Conservation (phyloP, 1,140 invertebrate genomes). For the Sinella curviseta region DNA sequence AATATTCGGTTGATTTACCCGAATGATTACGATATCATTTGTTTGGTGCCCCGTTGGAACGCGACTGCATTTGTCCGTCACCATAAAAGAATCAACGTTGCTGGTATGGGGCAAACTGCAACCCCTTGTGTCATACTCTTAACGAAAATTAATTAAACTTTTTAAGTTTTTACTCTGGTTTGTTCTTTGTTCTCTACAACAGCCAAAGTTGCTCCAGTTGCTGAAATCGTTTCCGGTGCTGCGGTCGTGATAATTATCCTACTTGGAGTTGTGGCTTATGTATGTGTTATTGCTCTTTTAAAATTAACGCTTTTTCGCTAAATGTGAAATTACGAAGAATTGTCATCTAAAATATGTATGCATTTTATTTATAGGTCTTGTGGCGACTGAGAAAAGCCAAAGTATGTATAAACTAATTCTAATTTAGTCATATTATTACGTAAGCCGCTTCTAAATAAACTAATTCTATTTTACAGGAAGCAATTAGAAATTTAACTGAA, state of each 20-base stretch:
- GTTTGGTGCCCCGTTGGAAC: conserved; percentile 34
- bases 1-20: conserved; percentile 38
- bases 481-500: conserved; percentile 30
- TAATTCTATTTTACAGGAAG: conserved; percentile 15
- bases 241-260: background rate
- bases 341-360: too few relatives aligned
- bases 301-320: too few relatives aligned
- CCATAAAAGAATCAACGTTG: conserved; percentile 30
- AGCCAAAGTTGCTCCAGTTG: conserved; percentile 24
- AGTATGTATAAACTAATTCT: conserved; percentile 8
- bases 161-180: too few relatives aligned
- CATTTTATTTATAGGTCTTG: too few relatives aligned
- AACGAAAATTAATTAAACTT: too few relatives aligned
- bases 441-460: background rate
- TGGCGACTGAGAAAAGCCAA: conserved; percentile 35
- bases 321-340: too few relatives aligned
- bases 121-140: too few relatives aligned
- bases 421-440: background rate
- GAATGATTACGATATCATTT: conserved; percentile 36
- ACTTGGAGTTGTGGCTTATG: too few relatives aligned
- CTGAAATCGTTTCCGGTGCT: conserved; percentile 11
- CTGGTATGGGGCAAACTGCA: background rate
- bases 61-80: conserved; percentile 13
- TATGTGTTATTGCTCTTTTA: too few relatives aligned
- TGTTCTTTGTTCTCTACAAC: too few relatives aligned